Evolutionary conservation across 1,140 invertebrate species (phyloP).

Genomic region (Aphaenogaster ashmeadi): DNA sequence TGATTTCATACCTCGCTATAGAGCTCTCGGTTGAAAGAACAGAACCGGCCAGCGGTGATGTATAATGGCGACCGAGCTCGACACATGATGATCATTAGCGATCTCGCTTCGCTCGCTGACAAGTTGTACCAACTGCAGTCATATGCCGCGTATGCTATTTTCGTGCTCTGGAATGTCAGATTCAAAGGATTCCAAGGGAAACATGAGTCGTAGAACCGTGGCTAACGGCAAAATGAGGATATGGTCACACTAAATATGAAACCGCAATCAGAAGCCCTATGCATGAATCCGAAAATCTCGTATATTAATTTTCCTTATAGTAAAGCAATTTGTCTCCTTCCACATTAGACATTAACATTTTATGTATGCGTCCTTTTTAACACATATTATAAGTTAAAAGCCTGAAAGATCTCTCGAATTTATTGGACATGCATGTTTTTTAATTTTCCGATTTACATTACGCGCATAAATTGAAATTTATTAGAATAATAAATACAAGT

Average conservation of each 20-base stretch:
- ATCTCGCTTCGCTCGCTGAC: conserved; percentile 62
- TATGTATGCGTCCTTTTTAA: background rate
- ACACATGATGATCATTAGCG: conserved; percentile 78
- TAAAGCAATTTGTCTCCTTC: background rate
- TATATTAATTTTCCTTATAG: background rate
- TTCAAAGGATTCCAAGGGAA: conserved; percentile 19
- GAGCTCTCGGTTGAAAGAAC: conserved; percentile 68
- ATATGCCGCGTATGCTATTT: conserved; percentile 76
- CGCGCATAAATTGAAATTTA: background rate
- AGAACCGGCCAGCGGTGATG: conserved; percentile 79
- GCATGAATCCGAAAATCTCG: background rate
- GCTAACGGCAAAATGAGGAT: background rate
- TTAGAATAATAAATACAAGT: background rate
- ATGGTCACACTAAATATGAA: conserved; percentile 2
- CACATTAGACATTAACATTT: background rate
- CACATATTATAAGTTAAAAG: background rate
- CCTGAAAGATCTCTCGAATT: background rate
- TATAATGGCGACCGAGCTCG: conserved; percentile 72
- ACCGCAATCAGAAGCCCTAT: background rate
- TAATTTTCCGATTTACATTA: background rate
- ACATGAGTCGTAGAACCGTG: background rate
- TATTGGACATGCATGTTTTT: background rate
- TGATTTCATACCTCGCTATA: conserved; percentile 61
- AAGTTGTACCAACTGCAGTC: conserved; percentile 79
- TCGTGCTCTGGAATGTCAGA: conserved; percentile 74